These are phyloP conservation scores for Zaprionus lachaisei DNA, from an alignment of 1,140 invertebrate species.

Conservation along the genomic window DNA sequence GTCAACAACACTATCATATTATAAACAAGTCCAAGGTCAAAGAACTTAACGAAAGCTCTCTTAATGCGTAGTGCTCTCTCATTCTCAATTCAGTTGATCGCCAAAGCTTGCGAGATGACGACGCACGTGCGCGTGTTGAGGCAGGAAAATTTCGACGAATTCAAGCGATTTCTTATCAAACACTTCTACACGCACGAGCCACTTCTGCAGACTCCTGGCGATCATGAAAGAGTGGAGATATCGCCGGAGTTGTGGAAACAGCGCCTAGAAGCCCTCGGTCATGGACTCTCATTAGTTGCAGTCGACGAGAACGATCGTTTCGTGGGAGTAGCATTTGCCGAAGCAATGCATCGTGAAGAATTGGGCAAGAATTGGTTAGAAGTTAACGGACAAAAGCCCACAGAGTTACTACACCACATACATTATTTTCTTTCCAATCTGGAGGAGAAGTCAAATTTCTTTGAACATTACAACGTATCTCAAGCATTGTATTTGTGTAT, in stretches of 20 bases:
- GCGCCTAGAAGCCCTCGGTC: conserved; percentile 8
- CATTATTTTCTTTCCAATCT: conserved; percentile 46
- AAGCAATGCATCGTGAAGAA: conserved; percentile 15
- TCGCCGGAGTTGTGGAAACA: background rate
- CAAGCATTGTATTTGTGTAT: conserved; percentile 54
- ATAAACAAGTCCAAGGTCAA: conserved; percentile 2
- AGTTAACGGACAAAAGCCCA: conserved; percentile 1
- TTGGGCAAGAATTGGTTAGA: conserved; percentile 47
- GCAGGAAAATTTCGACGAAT: conserved; percentile 17
- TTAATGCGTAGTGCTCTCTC: background rate
- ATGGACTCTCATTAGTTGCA: conserved; percentile 51
- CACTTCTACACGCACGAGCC: conserved; percentile 56
- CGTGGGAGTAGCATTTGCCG: conserved; percentile 50
- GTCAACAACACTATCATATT: background rate
- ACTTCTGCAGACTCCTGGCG: conserved; percentile 43
- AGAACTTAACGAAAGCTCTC: conserved; percentile 5
- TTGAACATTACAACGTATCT: conserved; percentile 39
- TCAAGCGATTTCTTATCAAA: conserved; percentile 35
- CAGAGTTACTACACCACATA: conserved; percentile 42
- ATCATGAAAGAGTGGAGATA: background rate
- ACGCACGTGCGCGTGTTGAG: conserved; percentile 18
- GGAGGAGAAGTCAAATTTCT: conserved; percentile 50
- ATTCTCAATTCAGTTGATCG: background rate
- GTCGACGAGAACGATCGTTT: conserved; percentile 38
- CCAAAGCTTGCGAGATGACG: conserved; percentile 18